A percentile compares a stretch with the other conserved stretches of the same genome.
Evolutionary conservation across 2,797 vertebrate species (phyloP).

Genomic region (Arrhamphus sclerolepis): DNA sequence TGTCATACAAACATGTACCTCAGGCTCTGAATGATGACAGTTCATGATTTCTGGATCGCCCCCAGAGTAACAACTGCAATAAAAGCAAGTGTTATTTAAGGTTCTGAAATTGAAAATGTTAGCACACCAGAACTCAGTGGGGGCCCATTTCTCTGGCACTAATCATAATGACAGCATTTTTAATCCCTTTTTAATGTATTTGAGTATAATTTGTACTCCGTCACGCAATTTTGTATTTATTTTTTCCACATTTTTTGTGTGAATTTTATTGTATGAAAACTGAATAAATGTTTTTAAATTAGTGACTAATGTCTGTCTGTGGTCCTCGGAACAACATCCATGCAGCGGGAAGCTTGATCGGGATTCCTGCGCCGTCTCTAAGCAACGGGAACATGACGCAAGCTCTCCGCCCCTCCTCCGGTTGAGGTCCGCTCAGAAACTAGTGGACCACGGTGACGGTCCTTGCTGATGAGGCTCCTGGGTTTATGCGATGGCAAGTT

Average conservation of each 20-base stretch:
- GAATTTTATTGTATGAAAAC: no score
- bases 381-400: conserved; percentile 78
- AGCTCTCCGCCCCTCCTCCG: conserved; percentile 64
- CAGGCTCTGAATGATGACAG: no score
- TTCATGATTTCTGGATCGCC: background rate
- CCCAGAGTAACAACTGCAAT: no score
- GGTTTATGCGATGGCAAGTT: no score
- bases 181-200: background rate
- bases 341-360: conserved; percentile 39
- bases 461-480: no score
- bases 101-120: background rate
- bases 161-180: background rate
- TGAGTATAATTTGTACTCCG: background rate
- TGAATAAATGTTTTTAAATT: no score
- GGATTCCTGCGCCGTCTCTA: conserved; percentile 73
- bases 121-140: background rate
- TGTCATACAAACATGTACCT: no score
- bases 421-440: conserved; percentile 56
- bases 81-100: background rate
- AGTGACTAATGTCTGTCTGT: no score
- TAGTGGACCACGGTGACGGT: conserved; percentile 39
- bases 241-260: no score
- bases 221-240: no score
- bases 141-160: conserved; percentile 4
- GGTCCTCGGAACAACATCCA: conserved; percentile 3